phyloP scores from a whole-genome alignment of 2,113 vertebrate genomes.

The Platichthys stellatus region DNA sequence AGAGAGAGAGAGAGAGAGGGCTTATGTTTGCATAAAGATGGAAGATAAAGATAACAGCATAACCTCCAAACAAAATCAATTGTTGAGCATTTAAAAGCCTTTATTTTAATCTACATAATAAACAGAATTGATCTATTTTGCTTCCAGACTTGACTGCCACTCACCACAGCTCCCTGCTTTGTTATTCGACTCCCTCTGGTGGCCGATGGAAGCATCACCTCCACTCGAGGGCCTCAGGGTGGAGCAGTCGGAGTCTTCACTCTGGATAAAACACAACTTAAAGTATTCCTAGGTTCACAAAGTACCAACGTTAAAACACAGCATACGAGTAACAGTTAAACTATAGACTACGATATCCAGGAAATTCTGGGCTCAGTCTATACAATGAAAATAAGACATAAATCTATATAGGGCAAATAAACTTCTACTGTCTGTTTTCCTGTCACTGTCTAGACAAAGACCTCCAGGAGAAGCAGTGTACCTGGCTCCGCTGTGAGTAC shows the following conservation, averaged over 20 bases:
- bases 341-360: neutral
- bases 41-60: neutral
- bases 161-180: slow-evolving; percentile 49
- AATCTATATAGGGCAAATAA: neutral
- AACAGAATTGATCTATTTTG: too few species aligned
- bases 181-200: slow-evolving; percentile 70
- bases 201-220: slow-evolving; percentile 54
- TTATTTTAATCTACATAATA: too few species aligned
- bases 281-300: slow-evolving; percentile 75
- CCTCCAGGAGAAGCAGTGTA: slow-evolving; percentile 62
- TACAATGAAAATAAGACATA: neutral
- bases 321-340: neutral
- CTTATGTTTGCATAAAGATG: neutral
- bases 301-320: slow-evolving; percentile 57
- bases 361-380: neutral
- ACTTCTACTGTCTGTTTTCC: neutral
- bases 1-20: neutral
- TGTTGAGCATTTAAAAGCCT: neutral
- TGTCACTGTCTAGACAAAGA: neutral
- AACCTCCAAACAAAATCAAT: neutral
- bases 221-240: slow-evolving; percentile 63
- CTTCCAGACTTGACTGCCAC: neutral
- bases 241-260: slow-evolving; percentile 75
- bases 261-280: slow-evolving; percentile 80
- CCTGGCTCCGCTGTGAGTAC: slow-evolving; percentile 89